Base-by-base conservation (phyloP, 92 coral and sea anemone species). In the Actinernus sp. region DNA sequence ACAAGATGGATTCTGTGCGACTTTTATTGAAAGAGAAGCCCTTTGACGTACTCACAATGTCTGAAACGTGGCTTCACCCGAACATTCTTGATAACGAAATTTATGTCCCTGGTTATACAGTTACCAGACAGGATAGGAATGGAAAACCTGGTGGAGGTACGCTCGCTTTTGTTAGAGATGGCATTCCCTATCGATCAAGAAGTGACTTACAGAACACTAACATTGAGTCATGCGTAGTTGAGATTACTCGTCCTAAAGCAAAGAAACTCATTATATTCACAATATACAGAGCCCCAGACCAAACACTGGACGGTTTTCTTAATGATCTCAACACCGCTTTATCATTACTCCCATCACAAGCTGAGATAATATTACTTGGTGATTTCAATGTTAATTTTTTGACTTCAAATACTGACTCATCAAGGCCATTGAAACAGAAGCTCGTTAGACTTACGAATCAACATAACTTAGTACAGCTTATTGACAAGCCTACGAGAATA, bases 1-100 rank as follows among this genome's bases (percentile, higher is more conserved):
- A 45, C 51, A 45, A 45, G 51, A 45, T 45, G 51, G 51, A 45
- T 45, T 45, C 51, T 12, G 19, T 45, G 18, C 13, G 19, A 23
- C 51, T 45, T 16, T 23, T 45, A 12, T 23, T 45, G 18, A 16
- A 5, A 23, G 8, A 45, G 13, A 45, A 62, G 31, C 67, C 87
- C 30, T 45, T 80, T 30, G 81, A 80, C 65, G 33, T 72, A 8
- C 52, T 80, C 36, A 61, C 68, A 12, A 28, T 61, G 24, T 80
- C 81, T 4, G 81, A 80, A 49, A 80, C 68, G 55, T 72, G 87
- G 74, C 63, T 80, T 17, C 61, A 72, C 38, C 87, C 87, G 20
- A 37, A 61, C 26, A 52, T 29, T 46, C 37, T 61, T 43, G 85
- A 78, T 43, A 55, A 38, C 68, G 63, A 78, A 71, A 23, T 80